These are phyloP conservation scores for Hydrocynus forskahlii DNA, from an alignment of 2,797 vertebrate genomes.

Conservation along the genomic window DNA sequence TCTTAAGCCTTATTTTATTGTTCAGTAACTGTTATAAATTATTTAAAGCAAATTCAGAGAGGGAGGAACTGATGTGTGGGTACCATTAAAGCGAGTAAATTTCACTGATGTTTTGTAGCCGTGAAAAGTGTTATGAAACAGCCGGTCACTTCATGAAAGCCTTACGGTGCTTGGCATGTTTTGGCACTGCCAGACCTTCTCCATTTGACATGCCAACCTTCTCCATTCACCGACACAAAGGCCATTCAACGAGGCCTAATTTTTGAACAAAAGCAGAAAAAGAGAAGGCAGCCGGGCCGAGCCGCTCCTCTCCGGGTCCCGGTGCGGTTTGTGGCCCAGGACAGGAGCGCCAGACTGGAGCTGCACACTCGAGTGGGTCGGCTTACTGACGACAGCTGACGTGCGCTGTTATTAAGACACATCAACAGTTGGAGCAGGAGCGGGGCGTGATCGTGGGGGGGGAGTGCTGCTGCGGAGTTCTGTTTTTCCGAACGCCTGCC, in stretches of 20 bases:
- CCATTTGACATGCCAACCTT: constrained; percentile 27
- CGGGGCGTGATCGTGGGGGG: constrained; percentile 47
- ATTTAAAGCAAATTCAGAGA: too few species aligned
- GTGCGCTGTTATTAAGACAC: constrained; percentile 77
- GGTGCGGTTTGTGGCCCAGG: constrained; percentile 60
- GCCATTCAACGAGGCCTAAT: constrained; percentile 39
- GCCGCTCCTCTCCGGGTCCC: constrained; percentile 57
- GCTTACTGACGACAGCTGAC: constrained; percentile 81
- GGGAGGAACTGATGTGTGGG: too few species aligned
- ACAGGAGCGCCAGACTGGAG: constrained; percentile 76
- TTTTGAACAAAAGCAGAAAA: constrained; percentile 71
- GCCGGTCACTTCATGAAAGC: background rate
- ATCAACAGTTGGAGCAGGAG: constrained; percentile 68
- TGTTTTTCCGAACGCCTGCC: constrained; percentile 67
- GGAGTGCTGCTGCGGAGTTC: constrained; percentile 21
- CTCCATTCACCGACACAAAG: constrained; percentile 41
- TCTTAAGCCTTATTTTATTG: too few species aligned
- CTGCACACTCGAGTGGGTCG: constrained; percentile 79
- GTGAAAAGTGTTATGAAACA: constrained; percentile 3
- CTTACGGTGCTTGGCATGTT: constrained; percentile 14
- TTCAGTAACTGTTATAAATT: too few species aligned
- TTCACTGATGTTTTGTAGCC: too few species aligned
- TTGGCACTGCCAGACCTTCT: constrained; percentile 20
- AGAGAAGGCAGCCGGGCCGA: constrained; percentile 50
- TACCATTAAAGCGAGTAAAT: background rate